Base-by-base conservation (phyloP, 2,113 vertebrate genomes). In the Lates calcarifer region DNA sequence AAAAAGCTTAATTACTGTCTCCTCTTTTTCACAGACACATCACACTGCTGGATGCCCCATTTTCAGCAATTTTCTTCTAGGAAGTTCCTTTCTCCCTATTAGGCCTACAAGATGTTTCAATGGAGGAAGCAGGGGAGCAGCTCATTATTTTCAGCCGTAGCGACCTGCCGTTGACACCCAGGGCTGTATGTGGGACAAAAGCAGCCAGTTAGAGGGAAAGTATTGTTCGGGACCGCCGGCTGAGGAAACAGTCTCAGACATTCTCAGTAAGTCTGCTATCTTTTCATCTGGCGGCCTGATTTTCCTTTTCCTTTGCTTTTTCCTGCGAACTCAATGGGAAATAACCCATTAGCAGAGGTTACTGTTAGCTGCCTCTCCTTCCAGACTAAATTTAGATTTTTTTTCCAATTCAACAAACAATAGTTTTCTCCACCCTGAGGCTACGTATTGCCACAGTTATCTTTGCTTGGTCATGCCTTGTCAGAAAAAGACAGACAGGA, bases 191-290 rank as follows among this genome's bases (percentile, higher is more conserved):
- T 41, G 15, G 1, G 68, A 65, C 64, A 47, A 60, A 60, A 65
- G 28, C 67, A 55, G 67, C 24, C 61, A 56, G 13, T 84, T 61
- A 33, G 57, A 26, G 31, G 29, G 22, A 39, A 72, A 41, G 65
- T 35, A 85, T 91, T 91, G 86, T 91, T 76, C n/a, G 0, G 22
- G 43, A 53, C 26, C 31, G 49, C 53, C 47, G 5, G 15, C 33
- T 17, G 49, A 83, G 88, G 85, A 91, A 86, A 60, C 37, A 4
- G 20, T n/a, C 61, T 81, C 80, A 80, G 57, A 74, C 61, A n/a
- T 45, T 33, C 63, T 49, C 53, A 47, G 28, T 62, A 17, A 84
- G 28, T 60, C 24, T 57, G 31, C 60, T 49, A 5, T 28, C 0
- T 58, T 63, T 53, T 53, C 35, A 60, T 87, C 83, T 22, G 18